Evolutionary conservation across 2,113 vertebrate genomes (phyloP).

Genomic region (Bambusicola thoracicus): DNA sequence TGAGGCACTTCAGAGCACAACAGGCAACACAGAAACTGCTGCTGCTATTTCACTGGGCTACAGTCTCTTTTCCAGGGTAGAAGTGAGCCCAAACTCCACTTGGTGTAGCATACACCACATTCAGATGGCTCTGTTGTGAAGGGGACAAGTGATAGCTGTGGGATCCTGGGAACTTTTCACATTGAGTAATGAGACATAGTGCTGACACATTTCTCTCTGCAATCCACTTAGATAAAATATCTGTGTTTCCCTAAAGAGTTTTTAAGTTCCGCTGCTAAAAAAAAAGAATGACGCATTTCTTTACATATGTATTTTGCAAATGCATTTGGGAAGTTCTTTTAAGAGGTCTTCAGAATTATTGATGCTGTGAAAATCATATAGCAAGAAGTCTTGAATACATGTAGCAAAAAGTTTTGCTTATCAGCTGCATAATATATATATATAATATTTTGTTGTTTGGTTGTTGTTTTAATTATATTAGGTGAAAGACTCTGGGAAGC

Average conservation of each 20-base stretch:
- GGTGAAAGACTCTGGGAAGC: constrained; percentile 92
- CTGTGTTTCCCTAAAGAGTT: constrained; percentile 54
- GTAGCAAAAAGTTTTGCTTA: background rate
- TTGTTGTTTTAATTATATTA: constrained; percentile 35
- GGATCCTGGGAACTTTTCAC: constrained; percentile 46
- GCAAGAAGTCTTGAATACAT: background rate
- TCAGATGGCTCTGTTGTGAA: background rate
- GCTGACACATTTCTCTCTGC: constrained; percentile 43
- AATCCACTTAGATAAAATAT: constrained; percentile 32
- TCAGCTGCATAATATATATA: background rate
- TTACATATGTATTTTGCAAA: constrained; percentile 38
- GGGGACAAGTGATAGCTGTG: constrained; percentile 40
- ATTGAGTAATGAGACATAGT: constrained; percentile 47
- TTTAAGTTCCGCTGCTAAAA: constrained; percentile 25
- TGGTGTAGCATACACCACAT: background rate
- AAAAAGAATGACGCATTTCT: constrained; percentile 11
- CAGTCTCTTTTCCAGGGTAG: background rate
- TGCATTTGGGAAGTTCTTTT: background rate
- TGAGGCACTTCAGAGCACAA: background rate
- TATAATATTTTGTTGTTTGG: background rate
- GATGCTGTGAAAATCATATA: background rate
- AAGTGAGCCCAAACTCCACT: background rate
- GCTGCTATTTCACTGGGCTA: background rate
- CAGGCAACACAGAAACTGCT: background rate
- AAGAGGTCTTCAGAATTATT: background rate